Evolutionary conservation across 2,113 vertebrate genomes (phyloP), one percentile per base, ranked within the genome.

Genomic region (Speoplatyrhinus poulsoni): DNA sequence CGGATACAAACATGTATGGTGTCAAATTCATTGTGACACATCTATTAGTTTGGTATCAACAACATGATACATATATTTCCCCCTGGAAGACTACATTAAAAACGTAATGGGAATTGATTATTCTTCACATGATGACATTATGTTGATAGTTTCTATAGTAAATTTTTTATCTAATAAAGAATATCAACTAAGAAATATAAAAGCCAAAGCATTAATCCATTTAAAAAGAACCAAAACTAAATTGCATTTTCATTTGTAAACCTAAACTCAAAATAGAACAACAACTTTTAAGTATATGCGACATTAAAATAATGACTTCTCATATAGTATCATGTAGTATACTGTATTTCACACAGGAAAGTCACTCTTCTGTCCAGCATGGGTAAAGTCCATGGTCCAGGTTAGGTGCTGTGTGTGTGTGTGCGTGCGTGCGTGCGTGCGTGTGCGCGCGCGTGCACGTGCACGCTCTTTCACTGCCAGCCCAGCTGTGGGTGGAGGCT

Each of bases 401-500:
- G 48, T 41, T 56, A 19, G 36, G 6, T 16, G 6, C 5, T 32
- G 46, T 56, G 55, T 57, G 55, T 49, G 7, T 19, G 41, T 16
- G 10, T 60, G n/a, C n/a, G n/a, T n/a, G n/a, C n/a, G 12, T 65
- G 9, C 19, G 16, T 33, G 19, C 41, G 32, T 61, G 19, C 53
- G 26, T 69, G 13, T 32, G 52, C 11, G 50, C 47, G 46, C 4
- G 54, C 12, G 19, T 49, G 49, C 5, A 33, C 46, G 46, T 50
- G 61, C 47, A 17, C 16, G 48, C 15, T n/a, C n/a, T 48, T 70
- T 93, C 92, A 99, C 85, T 98, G 98, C 98, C 98, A 99, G 60
- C 97, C 96, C 74, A 95, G 91, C 86, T 96, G 95, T 3, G 96
- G 96, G 75, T 93, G 92, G 60, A 99, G 91, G 74, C 96, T 93